Evolutionary conservation across 2,113 vertebrate species (phyloP).

Genomic region (Mixornis gularis): DNA sequence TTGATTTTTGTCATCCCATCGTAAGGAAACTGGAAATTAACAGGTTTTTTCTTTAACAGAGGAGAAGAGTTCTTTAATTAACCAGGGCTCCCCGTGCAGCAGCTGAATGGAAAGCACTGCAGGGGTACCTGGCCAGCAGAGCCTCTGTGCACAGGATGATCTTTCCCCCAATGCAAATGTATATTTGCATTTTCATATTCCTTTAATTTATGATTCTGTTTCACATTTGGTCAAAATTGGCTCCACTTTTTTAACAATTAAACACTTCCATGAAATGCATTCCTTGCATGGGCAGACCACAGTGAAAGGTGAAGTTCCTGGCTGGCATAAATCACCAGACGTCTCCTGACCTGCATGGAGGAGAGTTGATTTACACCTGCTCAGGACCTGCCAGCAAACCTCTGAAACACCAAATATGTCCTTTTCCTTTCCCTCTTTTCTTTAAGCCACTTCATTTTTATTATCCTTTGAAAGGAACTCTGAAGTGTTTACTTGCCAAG

Average conservation of each 20-base stretch:
- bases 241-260: not conserved
- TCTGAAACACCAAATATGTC: not conserved
- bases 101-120: not conserved
- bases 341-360: not conserved
- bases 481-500: constrained; percentile 7
- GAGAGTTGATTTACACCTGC: not conserved
- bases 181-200: not conserved
- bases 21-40: not conserved
- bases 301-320: not conserved
- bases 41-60: not conserved
- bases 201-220: not conserved
- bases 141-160: too few species aligned
- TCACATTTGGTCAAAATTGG: not conserved
- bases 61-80: not conserved
- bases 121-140: not conserved
- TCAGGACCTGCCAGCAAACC: not conserved
- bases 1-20: not conserved
- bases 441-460: not conserved
- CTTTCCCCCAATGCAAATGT: not conserved
- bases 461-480: not conserved
- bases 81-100: not conserved
- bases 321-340: not conserved
- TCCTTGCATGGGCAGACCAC: not conserved
- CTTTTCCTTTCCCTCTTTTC: not conserved
- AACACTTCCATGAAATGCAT: not conserved